Evolutionary conservation across 1,140 invertebrate species (phyloP).

Genomic region (Condylostylus longicornis): DNA sequence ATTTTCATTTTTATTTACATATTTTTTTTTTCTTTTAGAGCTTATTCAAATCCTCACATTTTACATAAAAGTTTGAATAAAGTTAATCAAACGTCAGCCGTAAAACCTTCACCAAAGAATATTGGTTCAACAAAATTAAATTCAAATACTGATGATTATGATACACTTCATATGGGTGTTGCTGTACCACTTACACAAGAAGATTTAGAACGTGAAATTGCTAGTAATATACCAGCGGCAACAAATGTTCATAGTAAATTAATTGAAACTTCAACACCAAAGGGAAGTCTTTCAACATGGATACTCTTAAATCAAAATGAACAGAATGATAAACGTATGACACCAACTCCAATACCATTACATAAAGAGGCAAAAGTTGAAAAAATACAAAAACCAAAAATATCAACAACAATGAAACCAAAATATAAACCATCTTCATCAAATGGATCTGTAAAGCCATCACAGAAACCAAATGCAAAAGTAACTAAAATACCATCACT

Average conservation of each 20-base stretch:
- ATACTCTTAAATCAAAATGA: conserved; percentile 58
- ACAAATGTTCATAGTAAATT: too few species aligned
- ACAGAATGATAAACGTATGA: conserved; percentile 30
- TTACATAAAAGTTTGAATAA: too few species aligned
- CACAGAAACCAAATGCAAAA: conserved; percentile 18
- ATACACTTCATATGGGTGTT: conserved; percentile 39
- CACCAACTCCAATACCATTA: conserved; percentile 19
- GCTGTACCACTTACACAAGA: conserved; percentile 41
- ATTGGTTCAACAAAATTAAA: too few species aligned
- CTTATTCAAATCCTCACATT: too few species aligned
- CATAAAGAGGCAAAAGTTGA: conserved; percentile 30
- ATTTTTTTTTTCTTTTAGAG: too few species aligned
- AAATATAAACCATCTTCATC: conserved; percentile 24
- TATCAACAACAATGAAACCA: conserved; percentile 30
- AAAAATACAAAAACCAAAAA: too few species aligned
- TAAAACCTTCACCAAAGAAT: too few species aligned
- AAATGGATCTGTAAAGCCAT: conserved; percentile 16
- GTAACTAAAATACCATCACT: conserved; percentile 4
- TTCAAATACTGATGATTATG: conserved; percentile 15
- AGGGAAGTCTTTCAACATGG: conserved; percentile 57
- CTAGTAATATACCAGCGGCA: not conserved
- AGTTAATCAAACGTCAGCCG: too few species aligned
- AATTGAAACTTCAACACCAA: conserved; percentile 40
- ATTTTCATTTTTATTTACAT: too few species aligned
- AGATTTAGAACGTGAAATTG: conserved; percentile 35